phyloP scores from a whole-genome alignment of 2,888 invertebrate species.

The Omphaloscelis lunosa region DNA sequence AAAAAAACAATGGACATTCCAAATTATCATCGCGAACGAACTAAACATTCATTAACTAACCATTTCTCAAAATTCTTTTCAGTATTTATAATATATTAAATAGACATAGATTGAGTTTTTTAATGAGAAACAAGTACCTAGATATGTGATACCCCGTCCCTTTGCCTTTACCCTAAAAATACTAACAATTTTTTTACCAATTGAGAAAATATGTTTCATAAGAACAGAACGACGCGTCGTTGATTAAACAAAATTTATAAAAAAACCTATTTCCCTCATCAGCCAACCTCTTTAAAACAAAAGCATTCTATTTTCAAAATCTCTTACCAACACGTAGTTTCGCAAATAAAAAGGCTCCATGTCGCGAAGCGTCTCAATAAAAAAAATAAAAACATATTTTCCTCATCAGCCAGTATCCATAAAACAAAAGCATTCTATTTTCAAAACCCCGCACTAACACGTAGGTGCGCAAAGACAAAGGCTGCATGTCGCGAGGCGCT shows the following conservation, averaged over 20 bases:
- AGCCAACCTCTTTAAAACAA: constrained; percentile 15
- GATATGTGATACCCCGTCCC: too few species aligned
- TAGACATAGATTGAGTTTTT: too few species aligned
- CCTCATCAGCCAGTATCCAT: not conserved
- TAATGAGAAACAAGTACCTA: too few species aligned
- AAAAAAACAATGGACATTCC: not conserved
- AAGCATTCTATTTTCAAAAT: constrained; percentile 32
- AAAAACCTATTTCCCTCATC: not conserved
- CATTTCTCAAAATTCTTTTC: too few species aligned
- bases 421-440: constrained; percentile 39
- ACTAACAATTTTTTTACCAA: too few species aligned
- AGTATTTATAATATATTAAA: too few species aligned
- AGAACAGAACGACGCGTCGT: not conserved
- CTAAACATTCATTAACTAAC: too few species aligned
- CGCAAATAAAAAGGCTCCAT: not conserved
- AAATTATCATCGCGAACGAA: not conserved
- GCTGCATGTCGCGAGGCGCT: constrained; percentile 57
- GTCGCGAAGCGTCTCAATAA: not conserved
- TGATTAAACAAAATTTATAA: too few species aligned
- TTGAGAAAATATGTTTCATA: too few species aligned
- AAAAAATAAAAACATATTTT: not conserved
- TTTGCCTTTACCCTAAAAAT: too few species aligned
- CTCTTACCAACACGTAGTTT: constrained; percentile 29
- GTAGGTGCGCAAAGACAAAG: constrained; percentile 69
- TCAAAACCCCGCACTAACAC: constrained; percentile 46